These are phyloP conservation scores for Centropyge bicolor DNA, from an alignment of 2,797 vertebrate species.

Conservation along the genomic window DNA sequence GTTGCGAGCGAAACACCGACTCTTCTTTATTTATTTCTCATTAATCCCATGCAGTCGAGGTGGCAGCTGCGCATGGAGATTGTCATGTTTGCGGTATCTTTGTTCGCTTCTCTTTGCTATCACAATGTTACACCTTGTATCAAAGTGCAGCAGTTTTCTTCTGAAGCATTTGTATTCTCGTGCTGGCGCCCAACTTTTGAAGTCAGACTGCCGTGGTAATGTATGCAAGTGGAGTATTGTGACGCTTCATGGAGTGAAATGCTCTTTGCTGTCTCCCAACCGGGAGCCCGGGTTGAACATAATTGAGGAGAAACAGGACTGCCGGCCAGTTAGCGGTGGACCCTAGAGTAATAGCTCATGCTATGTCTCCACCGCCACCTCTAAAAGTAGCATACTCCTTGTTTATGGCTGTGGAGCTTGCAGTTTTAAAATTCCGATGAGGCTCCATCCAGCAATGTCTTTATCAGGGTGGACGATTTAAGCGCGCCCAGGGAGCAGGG, in stretches of 20 bases:
- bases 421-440: slow-evolving; percentile 78
- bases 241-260: slow-evolving; percentile 39
- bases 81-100: slow-evolving; percentile 55
- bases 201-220: slow-evolving; percentile 27
- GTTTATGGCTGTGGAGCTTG: slow-evolving; percentile 67
- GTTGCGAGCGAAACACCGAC: slow-evolving; percentile 34
- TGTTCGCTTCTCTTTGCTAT: slow-evolving; percentile 59
- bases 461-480: slow-evolving; percentile 75
- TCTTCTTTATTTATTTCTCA: slow-evolving; percentile 73
- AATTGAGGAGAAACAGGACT: slow-evolving; percentile 61
- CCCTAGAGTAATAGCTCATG: slow-evolving; percentile 68
- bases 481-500: slow-evolving; percentile 63
- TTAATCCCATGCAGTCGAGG: slow-evolving; percentile 65
- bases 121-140: slow-evolving; percentile 68
- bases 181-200: slow-evolving; percentile 29
- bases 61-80: slow-evolving; percentile 59
- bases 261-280: slow-evolving; percentile 39
- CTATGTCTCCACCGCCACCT: slow-evolving; percentile 53
- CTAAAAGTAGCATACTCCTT: slow-evolving; percentile 64
- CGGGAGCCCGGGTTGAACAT: slow-evolving; percentile 48
- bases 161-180: slow-evolving; percentile 36
- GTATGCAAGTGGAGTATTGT: slow-evolving; percentile 37
- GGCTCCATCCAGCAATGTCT: slow-evolving; percentile 55
- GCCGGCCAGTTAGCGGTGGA: slow-evolving; percentile 55
- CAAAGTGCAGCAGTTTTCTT: slow-evolving; percentile 29